Base-by-base conservation (phyloP, 2,888 invertebrate species). In the Gymnosoma rotundatum region DNA sequence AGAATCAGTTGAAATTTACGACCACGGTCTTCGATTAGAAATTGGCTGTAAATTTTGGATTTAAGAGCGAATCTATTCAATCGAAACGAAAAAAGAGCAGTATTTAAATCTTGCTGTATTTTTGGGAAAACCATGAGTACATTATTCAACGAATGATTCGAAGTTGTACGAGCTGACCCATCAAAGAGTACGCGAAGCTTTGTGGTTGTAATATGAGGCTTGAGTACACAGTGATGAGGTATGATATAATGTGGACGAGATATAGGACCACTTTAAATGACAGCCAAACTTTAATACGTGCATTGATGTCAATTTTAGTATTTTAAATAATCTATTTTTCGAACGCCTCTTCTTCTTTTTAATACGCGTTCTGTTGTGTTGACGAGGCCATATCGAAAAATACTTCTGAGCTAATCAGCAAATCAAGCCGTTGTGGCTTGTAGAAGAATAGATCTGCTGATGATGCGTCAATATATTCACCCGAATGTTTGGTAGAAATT, bases 111-210 rank as follows among this genome's bases (percentile, higher is more conserved):
- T 52, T 73, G 61, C 21, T 73, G 50, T 16, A 73, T 61, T 16
- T 61, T 61, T 16, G 67, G 67, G 38, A 75, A 79, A 60, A 83
- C 78, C 72, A 83, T 78, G 7, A 78, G 48, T 7, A 79, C 79
- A 32, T 83, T 54, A 52, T 86, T 86, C 38, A 82, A 58, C 0
- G 64, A 72, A 56, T 58, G 14, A 58, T 48, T 78, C 25, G 70
- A 64, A 0, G 78, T 32, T 20, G 36, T 79, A 0, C 21, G 25
- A 42, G 64, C 64, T 12, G 32, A 32, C 32, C 32, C 32, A 32
- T 32, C 32, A 32, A 32, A 32, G 6, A 32, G 4, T 5, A 32
- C 32, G 8, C 6, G 7, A 32, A 32, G 32, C 32, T 32, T 32
- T 32, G 32, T 32, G 2, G 32, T 32, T 32, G 8, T 32, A 32